phyloP scores from a whole-genome alignment of 2,113 vertebrate species.

The Uria lomvia region DNA sequence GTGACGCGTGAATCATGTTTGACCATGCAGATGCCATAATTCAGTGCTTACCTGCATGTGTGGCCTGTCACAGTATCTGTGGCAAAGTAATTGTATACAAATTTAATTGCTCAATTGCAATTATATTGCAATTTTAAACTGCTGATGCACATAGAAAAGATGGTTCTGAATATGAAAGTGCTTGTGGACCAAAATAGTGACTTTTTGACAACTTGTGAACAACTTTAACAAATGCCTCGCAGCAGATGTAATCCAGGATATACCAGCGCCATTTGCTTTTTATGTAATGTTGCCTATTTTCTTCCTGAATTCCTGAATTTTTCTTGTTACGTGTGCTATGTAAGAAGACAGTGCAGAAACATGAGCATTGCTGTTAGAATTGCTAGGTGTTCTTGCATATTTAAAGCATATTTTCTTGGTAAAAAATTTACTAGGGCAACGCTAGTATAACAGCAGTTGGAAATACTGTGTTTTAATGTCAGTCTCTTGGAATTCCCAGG shows the following conservation, averaged over 20 bases:
- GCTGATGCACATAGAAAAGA: neutral
- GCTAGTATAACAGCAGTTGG: neutral
- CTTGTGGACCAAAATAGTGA: neutral
- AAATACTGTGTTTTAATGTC: neutral
- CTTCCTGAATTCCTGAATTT: neutral
- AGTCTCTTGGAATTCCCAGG: neutral
- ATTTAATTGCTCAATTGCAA: neutral
- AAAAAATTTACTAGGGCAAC: neutral
- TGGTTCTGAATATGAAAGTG: neutral
- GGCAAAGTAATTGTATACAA: neutral
- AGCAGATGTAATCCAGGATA: constrained; percentile 3
- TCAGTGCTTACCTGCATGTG: neutral
- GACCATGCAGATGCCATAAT: neutral
- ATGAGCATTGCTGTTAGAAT: neutral
- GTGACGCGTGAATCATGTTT: neutral
- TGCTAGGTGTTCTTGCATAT: neutral
- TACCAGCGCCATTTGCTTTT: neutral
- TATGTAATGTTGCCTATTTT: neutral
- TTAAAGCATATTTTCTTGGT: neutral
- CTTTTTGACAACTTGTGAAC: constrained; percentile 19
- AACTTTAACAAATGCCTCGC: neutral
- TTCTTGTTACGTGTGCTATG: neutral
- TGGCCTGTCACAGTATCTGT: no score
- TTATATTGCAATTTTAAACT: neutral
- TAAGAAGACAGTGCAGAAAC: neutral